Conservation (phyloP, 2,888 invertebrate genomes). For the Euplagia quadripunctaria region DNA sequence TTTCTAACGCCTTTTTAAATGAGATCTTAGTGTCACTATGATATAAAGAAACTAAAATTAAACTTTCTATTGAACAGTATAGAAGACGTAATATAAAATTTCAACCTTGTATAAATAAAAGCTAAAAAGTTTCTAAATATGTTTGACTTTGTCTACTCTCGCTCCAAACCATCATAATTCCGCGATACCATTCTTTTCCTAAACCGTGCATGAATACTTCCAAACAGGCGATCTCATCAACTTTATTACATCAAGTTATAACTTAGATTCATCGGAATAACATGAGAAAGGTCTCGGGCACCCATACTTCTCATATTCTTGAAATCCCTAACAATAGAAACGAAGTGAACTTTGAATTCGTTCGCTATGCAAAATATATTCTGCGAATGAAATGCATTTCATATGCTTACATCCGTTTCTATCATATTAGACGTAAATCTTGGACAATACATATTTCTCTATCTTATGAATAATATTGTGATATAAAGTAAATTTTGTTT, state of each 20-base stretch:
- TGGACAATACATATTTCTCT: slow-evolving; percentile 29
- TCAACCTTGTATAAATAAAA: background rate
- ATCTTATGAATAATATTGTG: slow-evolving; percentile 25
- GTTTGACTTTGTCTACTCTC: background rate
- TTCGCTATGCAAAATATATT: slow-evolving; percentile 49
- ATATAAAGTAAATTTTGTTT: slow-evolving; percentile 4
- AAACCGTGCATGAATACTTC: slow-evolving; percentile 29
- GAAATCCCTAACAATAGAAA: slow-evolving; percentile 47
- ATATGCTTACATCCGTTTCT: slow-evolving; percentile 38
- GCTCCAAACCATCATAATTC: slow-evolving; percentile 9
- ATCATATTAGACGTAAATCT: slow-evolving; percentile 39
- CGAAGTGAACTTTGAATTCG: slow-evolving; percentile 45
- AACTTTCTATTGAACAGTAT: background rate
- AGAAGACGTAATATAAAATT: background rate
- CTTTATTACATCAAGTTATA: slow-evolving; percentile 46
- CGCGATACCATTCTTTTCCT: slow-evolving; percentile 25
- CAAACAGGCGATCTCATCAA: slow-evolving; percentile 35
- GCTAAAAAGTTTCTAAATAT: too few species aligned
- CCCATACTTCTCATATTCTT: slow-evolving; percentile 36
- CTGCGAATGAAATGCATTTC: slow-evolving; percentile 43
- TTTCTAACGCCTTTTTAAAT: background rate
- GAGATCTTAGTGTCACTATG: background rate
- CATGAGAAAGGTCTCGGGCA: slow-evolving; percentile 46
- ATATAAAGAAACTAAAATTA: background rate
- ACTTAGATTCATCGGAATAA: slow-evolving; percentile 55